These are phyloP conservation scores for Mesoligia furuncula DNA, from an alignment of 2,888 invertebrate genomes.

Conservation along the genomic window DNA sequence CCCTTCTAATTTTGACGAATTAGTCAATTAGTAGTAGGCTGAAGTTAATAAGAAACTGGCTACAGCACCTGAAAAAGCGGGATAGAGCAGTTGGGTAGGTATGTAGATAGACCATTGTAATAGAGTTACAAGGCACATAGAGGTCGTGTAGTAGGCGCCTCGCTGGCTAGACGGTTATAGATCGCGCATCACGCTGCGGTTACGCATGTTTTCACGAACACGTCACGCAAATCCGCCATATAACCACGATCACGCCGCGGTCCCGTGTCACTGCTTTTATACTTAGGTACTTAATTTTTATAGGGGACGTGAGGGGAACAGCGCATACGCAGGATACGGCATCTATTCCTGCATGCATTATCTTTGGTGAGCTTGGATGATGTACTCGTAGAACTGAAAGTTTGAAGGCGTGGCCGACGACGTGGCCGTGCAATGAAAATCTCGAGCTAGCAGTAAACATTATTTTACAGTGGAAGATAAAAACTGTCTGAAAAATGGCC, in stretches of 20 bases:
- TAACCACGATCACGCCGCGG: constrained; percentile 21
- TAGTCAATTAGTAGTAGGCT: not conserved
- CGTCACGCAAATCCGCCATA: constrained; percentile 23
- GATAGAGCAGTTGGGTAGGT: not conserved
- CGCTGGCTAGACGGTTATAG: constrained; percentile 55
- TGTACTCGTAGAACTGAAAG: not conserved
- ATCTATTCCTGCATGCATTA: not conserved
- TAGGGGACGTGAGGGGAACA: not conserved
- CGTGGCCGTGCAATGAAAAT: not conserved
- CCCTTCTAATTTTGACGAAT: not conserved
- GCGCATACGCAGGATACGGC: not conserved
- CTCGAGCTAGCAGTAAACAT: not conserved
- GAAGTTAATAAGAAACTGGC: not conserved
- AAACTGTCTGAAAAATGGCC: no score
- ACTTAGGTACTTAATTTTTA: constrained; percentile 23
- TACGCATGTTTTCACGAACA: constrained; percentile 34
- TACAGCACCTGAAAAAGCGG: not conserved
- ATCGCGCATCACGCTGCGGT: constrained; percentile 36
- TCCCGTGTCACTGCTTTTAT: not conserved
- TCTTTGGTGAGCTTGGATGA: not conserved
- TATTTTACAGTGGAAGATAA: not conserved
- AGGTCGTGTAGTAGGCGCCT: constrained; percentile 46
- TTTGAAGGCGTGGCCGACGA: not conserved
- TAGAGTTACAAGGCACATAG: constrained; percentile 8
- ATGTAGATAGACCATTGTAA: not conserved